A percentile compares a stretch with the other conserved stretches of the same genome.
Evolutionary conservation across 1,140 invertebrate genomes (phyloP).

Genomic region (Drosophila santomea): DNA sequence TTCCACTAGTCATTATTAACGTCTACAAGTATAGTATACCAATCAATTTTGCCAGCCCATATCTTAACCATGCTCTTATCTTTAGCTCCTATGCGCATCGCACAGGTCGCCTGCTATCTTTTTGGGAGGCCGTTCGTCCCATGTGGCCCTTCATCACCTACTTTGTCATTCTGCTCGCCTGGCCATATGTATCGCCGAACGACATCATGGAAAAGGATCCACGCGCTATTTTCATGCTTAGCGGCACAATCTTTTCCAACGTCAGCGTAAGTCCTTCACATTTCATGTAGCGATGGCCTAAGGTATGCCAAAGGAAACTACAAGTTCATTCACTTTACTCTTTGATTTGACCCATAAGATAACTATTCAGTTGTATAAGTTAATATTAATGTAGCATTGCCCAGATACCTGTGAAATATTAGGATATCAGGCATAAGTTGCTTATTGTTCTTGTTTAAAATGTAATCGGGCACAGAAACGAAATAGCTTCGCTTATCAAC

Average conservation of each 20-base stretch:
- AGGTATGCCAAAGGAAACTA: no score
- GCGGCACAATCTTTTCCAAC: slow-evolving; percentile 97
- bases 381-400: no score
- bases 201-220: slow-evolving; percentile 93
- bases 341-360: neutral
- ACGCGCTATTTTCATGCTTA: slow-evolving; percentile 92
- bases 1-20: slow-evolving; percentile 95
- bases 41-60: no score
- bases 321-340: neutral
- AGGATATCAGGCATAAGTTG: no score
- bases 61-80: neutral
- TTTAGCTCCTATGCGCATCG: slow-evolving; percentile 90
- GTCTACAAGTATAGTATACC: slow-evolving; percentile 90
- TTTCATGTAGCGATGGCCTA: no score
- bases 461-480: neutral
- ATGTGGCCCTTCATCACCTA: slow-evolving; percentile 91
- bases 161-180: slow-evolving; percentile 90
- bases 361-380: no score
- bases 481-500: slow-evolving; percentile 21
- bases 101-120: slow-evolving; percentile 92
- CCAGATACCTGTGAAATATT: no score
- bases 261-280: slow-evolving; percentile 93
- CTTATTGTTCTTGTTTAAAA: neutral
- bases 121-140: slow-evolving; percentile 92
- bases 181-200: slow-evolving; percentile 91